Evolutionary conservation across 1,140 invertebrate genomes (phyloP), one percentile per base, ranked within the genome.

Genomic region (Drosophila sturtevanti): DNA sequence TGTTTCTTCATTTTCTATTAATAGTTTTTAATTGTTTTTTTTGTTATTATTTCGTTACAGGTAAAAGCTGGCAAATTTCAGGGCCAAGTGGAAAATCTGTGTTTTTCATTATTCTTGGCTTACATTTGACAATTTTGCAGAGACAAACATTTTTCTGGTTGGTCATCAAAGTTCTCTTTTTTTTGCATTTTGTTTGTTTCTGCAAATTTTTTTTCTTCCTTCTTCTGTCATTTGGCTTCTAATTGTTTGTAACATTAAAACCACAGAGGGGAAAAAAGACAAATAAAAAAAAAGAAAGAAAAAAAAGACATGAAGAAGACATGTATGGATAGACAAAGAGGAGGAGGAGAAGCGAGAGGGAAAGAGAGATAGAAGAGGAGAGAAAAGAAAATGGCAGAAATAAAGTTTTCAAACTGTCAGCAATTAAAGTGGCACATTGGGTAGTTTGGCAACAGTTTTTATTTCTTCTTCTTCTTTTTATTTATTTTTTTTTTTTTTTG

Each of bases 171-270:
- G 54, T 82, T 63, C 64, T 67, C 63, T 21, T 52, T 75, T 16
- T 77, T 86, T 81, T 85, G 62, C 67, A 58, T 61, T 87, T 68
- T 87, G 82, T 87, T 86, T 81, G 82, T 82, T 86, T 72, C 41
- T 48, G 41, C 41, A 48, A 16, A 21, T 34, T 34, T 34, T 21
- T 24, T 55, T 4, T 21, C 51, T 21, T 54, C 10, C 21, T 21
- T 54, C 52, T 71, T 55, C 66, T 44, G 72, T 77, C 64, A 81
- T 86, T 81, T 85, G 62, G 74, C 62, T 61, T 87, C 71, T 87
- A 87, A 86, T 86, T 87, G 82, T 82, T 86, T 72, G 75, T 73
- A 67, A 87, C 71, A 79, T 87, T 77, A 85, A 63, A 48, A 48
- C 41, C 21, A 48, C 41, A 48, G 41, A 48, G 16, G 16, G 62